These are phyloP conservation scores for Artibeus jamaicensis DNA, from an alignment of 2,797 vertebrate genomes.

Conservation along the genomic window DNA sequence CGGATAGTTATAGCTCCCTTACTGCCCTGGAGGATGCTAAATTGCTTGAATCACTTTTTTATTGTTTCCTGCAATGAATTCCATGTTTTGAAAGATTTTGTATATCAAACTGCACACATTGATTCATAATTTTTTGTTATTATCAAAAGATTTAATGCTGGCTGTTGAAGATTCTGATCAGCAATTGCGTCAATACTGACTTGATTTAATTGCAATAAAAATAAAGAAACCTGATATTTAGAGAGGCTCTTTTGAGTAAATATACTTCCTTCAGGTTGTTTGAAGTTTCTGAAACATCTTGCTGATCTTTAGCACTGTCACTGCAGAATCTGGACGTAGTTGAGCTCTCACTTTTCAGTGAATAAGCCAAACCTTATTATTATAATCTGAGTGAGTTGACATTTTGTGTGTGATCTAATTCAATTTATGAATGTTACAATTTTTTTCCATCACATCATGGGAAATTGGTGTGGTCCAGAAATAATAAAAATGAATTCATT, in stretches of 20 bases:
- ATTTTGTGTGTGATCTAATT: conserved; percentile 72
- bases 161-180: background rate
- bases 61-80: background rate
- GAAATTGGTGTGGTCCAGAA: conserved; percentile 67
- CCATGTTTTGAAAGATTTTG: conserved; percentile 27
- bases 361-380: conserved; percentile 63
- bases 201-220: conserved; percentile 34
- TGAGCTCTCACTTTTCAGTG: conserved; percentile 53
- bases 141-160: conserved; percentile 7
- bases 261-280: background rate
- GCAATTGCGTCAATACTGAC: conserved; percentile 3
- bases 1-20: background rate
- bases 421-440: conserved; percentile 63
- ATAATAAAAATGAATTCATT: conserved; percentile 66
- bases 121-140: background rate
- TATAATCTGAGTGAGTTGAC: conserved; percentile 61
- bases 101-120: background rate
- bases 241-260: background rate
- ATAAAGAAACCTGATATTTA: conserved; percentile 5
- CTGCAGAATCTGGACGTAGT: conserved; percentile 40
- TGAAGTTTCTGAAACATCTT: conserved; percentile 15
- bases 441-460: conserved; percentile 73
- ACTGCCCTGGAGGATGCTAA: background rate
- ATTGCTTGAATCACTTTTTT: background rate
- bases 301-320: background rate